phyloP scores from a whole-genome alignment of 1,140 invertebrate species.

The Leptopilina boulardi region DNA sequence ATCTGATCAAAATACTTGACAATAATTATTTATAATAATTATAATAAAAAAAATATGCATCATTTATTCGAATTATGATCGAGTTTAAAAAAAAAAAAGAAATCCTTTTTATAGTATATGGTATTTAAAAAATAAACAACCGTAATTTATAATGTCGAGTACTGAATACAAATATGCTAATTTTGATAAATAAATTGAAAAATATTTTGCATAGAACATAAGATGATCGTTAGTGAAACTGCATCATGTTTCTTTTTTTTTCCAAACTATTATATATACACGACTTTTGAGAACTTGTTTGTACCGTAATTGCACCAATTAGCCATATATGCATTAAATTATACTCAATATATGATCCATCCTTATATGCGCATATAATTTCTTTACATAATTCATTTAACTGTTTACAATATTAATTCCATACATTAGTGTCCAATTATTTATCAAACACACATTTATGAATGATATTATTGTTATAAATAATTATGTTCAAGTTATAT shows the following conservation, averaged over 20 bases:
- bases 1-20: too few relatives aligned
- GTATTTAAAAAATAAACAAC: neutral
- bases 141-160: neutral
- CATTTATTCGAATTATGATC: too few relatives aligned
- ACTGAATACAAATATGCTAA: neutral
- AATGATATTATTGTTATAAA: too few relatives aligned
- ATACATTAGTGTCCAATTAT: neutral
- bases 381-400: neutral
- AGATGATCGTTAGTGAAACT: neutral
- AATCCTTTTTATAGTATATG: too few relatives aligned
- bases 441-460: neutral
- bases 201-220: conserved; percentile 22
- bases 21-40: too few relatives aligned
- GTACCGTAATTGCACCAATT: conserved; percentile 18
- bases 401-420: conserved; percentile 14
- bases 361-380: conserved; percentile 1
- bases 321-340: neutral
- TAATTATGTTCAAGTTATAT: too few relatives aligned
- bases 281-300: conserved; percentile 21
- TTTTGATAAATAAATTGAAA: conserved; percentile 1
- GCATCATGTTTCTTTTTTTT: neutral
- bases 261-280: conserved; percentile 1
- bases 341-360: neutral
- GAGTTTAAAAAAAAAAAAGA: too few relatives aligned
- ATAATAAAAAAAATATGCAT: too few relatives aligned